Evolutionary conservation across 2,888 invertebrate species (phyloP).

Genomic region (Leucoptera coffeella): DNA sequence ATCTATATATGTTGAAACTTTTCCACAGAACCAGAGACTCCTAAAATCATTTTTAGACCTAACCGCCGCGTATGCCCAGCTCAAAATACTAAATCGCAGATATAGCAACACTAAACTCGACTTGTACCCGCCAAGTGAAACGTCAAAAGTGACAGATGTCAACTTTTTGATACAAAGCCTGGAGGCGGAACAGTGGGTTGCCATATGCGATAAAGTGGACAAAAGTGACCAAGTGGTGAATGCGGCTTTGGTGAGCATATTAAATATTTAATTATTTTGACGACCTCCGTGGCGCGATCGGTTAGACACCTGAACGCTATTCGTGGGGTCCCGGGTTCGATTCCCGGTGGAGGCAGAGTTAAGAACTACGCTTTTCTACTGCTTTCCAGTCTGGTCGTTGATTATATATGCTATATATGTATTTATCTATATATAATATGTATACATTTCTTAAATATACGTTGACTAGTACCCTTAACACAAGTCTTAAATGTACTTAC

Average conservation of each 20-base stretch:
- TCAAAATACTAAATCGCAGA: constrained; percentile 31
- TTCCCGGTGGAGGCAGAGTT: no score
- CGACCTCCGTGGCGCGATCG: no score
- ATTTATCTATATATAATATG: no score
- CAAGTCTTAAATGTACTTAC: no score
- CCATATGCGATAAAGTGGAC: constrained; percentile 13
- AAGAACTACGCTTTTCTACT: no score
- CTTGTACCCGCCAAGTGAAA: constrained; percentile 7
- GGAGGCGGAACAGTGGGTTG: constrained; percentile 20
- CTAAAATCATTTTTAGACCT: constrained; percentile 19
- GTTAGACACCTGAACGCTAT: no score
- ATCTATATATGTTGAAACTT: neutral
- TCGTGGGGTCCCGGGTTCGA: no score
- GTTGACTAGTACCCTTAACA: no score
- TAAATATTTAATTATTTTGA: no score
- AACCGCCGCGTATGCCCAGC: constrained; percentile 20
- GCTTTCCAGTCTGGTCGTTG: no score
- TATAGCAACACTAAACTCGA: constrained; percentile 26
- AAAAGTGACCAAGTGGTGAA: constrained; percentile 15
- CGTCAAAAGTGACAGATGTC: constrained; percentile 17
- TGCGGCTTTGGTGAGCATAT: constrained; percentile 33
- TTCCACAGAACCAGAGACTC: constrained; percentile 1
- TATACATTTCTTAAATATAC: no score
- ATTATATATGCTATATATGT: no score
- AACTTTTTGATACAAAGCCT: constrained; percentile 25